Evolutionary conservation across 2,888 invertebrate species (phyloP).

Genomic region (Eupithecia pulchellata): DNA sequence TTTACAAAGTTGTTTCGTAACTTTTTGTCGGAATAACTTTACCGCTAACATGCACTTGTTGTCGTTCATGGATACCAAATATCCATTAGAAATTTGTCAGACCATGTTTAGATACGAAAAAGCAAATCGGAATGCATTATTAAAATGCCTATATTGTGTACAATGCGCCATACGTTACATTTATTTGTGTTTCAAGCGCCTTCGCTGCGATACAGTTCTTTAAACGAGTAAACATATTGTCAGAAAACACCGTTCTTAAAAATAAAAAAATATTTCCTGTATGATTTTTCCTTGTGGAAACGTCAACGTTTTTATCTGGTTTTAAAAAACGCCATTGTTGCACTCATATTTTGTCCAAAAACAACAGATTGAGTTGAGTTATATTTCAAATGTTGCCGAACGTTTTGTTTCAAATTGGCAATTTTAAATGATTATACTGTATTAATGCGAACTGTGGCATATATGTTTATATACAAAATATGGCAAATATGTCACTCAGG

Average conservation of each 20-base stretch:
- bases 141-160: slow-evolving; percentile 38
- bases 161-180: slow-evolving; percentile 37
- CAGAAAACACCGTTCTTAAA: background rate
- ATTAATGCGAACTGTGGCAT: slow-evolving; percentile 1
- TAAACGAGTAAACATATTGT: background rate
- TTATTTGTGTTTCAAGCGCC: slow-evolving; percentile 34
- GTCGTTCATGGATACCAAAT: slow-evolving; percentile 12
- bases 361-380: background rate
- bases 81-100: slow-evolving; percentile 35
- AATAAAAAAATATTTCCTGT: background rate
- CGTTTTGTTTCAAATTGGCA: background rate
- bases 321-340: background rate
- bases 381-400: background rate
- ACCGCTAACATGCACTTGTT: background rate
- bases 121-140: slow-evolving; percentile 35
- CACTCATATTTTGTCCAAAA: background rate
- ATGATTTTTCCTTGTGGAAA: background rate
- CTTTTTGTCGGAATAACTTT: background rate
- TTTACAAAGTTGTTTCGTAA: slow-evolving; percentile 1
- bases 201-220: background rate
- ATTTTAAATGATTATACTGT: slow-evolving; percentile 1
- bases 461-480: slow-evolving; percentile 34
- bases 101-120: slow-evolving; percentile 23
- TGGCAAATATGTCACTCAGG: slow-evolving; percentile 40
- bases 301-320: background rate